Base-by-base conservation (phyloP, 2,888 invertebrate genomes). In the Athalia cordata region DNA sequence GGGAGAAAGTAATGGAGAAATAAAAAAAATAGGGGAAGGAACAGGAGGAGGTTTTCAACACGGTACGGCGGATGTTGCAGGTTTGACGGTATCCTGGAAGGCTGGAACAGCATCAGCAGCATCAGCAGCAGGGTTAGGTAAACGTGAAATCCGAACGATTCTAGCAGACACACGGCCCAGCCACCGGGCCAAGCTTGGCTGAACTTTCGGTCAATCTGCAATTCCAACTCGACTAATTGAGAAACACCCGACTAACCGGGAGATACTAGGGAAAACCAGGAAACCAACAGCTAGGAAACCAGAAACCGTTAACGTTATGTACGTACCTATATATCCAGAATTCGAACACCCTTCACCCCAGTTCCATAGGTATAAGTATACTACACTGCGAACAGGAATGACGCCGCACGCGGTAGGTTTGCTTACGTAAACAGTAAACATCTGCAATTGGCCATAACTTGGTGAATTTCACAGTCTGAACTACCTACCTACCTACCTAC, bases 141-240 rank as follows among this genome's bases (percentile, higher is more conserved):
- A 5, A 5, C 45, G 6, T 64, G 45, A 47, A 64, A 11, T 64
- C n/a, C 9, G 7, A 45, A 0, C 11, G 11, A 45, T 45, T 64
- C 64, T 5, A 11, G 64, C 64, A 64, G 64, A 45, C 64, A 45
- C 4, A 13, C 15, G 8, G 3, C 47, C 15, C 47, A 6, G 8
- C 68, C 8, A 6, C 29, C 3, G 11, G n/a, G 8, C 11, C 68
- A 13, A 66, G 70, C 47, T 72, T 45, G 57, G 52, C 45, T 59
- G 47, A 64, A 49, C 59, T n/a, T 80, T 81, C 81, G 72, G 64
- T 76, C 80, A 81, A 85, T 83, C 83, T 84, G 83, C 85, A 83
- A 83, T 85, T 85, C 85, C 80, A 85, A 85, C 83, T 84, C 81
- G 81, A 77, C 84, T 86, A 85, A 86, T 86, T 85, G 83, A 82